Evolutionary conservation across 2,888 invertebrate genomes (phyloP).

Genomic region (Macrosoma leucophasiata): DNA sequence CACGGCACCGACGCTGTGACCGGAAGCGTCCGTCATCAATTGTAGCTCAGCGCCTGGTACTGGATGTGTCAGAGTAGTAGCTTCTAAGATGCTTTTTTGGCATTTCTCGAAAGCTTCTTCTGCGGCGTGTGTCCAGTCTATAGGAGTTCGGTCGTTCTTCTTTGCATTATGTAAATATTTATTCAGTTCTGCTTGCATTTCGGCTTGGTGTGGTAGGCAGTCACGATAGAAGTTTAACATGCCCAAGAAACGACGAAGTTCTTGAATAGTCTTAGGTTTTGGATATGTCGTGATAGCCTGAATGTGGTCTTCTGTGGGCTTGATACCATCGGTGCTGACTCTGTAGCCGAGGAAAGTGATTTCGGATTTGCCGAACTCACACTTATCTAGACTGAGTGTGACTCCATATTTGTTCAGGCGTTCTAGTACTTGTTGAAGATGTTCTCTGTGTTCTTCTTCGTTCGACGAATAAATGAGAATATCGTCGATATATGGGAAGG

Average conservation of each 20-base stretch:
- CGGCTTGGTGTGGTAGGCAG: conserved; percentile 6
- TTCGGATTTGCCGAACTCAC: neutral
- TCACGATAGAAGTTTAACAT: conserved; percentile 25
- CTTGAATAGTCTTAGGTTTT: conserved; percentile 11
- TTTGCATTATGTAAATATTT: conserved; percentile 16
- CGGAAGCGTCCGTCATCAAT: conserved; percentile 24
- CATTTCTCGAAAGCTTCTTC: conserved; percentile 21
- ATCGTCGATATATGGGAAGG: conserved; percentile 1
- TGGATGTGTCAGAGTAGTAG: conserved; percentile 13
- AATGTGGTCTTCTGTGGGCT: neutral
- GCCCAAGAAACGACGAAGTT: conserved; percentile 22
- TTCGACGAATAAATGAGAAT: neutral
- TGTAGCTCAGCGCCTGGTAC: conserved; percentile 13
- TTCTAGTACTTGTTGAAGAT: neutral
- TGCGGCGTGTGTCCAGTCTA: conserved; percentile 18
- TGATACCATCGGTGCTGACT: conserved; percentile 1
- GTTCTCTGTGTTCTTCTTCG: conserved; percentile 1
- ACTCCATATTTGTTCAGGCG: conserved; percentile 1
- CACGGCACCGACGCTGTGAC: conserved; percentile 20
- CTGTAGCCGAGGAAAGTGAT: neutral
- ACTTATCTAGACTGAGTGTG: neutral
- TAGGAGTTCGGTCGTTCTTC: conserved; percentile 21
- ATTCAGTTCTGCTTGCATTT: neutral
- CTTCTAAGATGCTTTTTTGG: conserved; percentile 15
- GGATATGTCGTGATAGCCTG: neutral